These are phyloP conservation scores for Scelioninae gen. 2 DNA, from an alignment of 2,888 invertebrate species.

Conservation along the genomic window DNA sequence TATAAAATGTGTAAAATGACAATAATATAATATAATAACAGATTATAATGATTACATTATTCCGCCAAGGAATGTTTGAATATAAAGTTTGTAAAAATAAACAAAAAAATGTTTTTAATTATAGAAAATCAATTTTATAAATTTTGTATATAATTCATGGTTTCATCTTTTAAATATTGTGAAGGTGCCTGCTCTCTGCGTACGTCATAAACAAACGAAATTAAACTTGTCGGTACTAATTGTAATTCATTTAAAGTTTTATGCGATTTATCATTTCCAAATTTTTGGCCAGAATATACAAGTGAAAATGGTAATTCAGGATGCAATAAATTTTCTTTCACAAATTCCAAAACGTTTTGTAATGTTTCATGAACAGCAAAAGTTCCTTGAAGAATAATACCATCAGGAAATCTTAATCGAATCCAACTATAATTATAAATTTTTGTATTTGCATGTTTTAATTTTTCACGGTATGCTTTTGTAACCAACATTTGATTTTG, in stretches of 20 bases:
- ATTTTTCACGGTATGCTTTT: slow-evolving; percentile 95
- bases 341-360: slow-evolving; percentile 84
- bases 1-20: background rate
- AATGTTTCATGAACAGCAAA: slow-evolving; percentile 90
- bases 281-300: slow-evolving; percentile 81
- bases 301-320: slow-evolving; percentile 83
- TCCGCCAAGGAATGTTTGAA: slow-evolving; percentile 28
- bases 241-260: slow-evolving; percentile 86
- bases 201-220: slow-evolving; percentile 87
- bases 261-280: slow-evolving; percentile 78
- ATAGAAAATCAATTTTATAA: slow-evolving; percentile 28
- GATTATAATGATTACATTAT: slow-evolving; percentile 4
- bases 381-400: slow-evolving; percentile 89
- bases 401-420: slow-evolving; percentile 92
- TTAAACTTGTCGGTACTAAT: slow-evolving; percentile 88
- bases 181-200: too few relatives aligned
- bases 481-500: slow-evolving; percentile 90
- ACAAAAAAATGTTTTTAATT: slow-evolving; percentile 3
- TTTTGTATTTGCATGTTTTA: slow-evolving; percentile 86
- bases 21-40: background rate
- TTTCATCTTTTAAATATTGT: slow-evolving; percentile 86
- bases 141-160: slow-evolving; percentile 74
- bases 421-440: slow-evolving; percentile 92
- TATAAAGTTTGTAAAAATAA: slow-evolving; percentile 27
- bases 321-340: slow-evolving; percentile 85